phyloP scores from a whole-genome alignment of 2,888 invertebrate species.

The Tanytarsus gracilentus region DNA sequence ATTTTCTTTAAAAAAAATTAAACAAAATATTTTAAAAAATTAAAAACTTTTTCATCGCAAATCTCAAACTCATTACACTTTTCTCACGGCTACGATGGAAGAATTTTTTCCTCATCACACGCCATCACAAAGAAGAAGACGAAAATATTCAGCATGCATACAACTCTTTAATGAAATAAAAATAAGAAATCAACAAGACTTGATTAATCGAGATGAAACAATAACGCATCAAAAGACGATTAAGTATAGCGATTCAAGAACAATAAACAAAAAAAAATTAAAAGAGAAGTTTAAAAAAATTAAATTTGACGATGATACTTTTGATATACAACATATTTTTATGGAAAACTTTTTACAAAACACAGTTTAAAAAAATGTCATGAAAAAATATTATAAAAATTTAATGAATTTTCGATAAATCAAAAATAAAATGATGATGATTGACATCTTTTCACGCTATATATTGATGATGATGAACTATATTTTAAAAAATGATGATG shows the following conservation, averaged over 20 bases:
- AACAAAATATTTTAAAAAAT: neutral
- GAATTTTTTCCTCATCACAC: too few relatives aligned
- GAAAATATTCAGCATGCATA: neutral
- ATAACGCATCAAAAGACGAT: constrained; percentile 10
- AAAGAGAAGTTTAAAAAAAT: constrained; percentile 21
- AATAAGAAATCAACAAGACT: constrained; percentile 22
- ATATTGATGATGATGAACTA: constrained; percentile 25
- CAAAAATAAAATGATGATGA: constrained; percentile 16
- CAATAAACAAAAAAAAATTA: constrained; percentile 15
- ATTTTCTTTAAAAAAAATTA: neutral
- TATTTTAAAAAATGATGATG: constrained; percentile 20
- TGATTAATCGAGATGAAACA: constrained; percentile 15
- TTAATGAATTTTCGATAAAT: constrained; percentile 15
- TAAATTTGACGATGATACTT: constrained; percentile 26
- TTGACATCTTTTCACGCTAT: constrained; percentile 23
- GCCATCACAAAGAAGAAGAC: neutral
- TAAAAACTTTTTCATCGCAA: neutral
- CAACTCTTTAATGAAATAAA: neutral
- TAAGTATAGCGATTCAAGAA: constrained; percentile 21
- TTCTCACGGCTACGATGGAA: too few relatives aligned
- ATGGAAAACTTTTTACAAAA: constrained; percentile 28
- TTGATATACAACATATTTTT: constrained; percentile 29
- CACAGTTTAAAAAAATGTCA: neutral
- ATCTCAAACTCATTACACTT: too few relatives aligned
- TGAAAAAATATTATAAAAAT: constrained; percentile 6